phyloP scores from a whole-genome alignment of 2,113 vertebrate genomes.

The Anseranas semipalmata region DNA sequence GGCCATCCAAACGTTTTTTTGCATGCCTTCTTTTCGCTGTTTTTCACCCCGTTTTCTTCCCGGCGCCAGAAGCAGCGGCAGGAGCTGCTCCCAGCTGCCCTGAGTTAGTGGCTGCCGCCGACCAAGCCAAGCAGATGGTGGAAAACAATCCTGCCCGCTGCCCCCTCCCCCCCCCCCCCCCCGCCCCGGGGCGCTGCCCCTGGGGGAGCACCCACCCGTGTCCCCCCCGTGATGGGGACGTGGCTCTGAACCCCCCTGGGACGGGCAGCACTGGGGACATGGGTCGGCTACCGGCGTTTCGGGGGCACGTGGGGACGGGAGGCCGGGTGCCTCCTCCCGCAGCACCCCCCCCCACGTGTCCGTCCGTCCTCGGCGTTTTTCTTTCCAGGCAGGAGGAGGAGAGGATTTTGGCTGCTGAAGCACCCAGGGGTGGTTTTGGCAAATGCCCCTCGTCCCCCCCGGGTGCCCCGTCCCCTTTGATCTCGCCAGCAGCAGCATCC shows the following conservation, averaged over 20 bases:
- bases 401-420: not conserved
- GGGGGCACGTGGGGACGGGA: not conserved
- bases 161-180: not conserved
- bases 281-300: not conserved
- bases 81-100: not conserved
- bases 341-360: rapidly evolving
- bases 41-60: not conserved
- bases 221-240: rapidly evolving
- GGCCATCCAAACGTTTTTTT: not conserved
- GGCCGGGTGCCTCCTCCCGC: not conserved
- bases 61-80: not conserved
- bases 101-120: not conserved
- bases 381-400: not conserved
- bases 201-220: rapidly evolving
- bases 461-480: not conserved
- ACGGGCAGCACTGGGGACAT: too few species aligned
- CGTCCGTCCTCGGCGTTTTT: not conserved
- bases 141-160: not conserved
- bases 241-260: not conserved
- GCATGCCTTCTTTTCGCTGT: not conserved
- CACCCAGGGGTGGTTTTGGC: not conserved
- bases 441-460: not conserved
- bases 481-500: not conserved
- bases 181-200: not conserved
- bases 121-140: not conserved